Evolutionary conservation across 2,113 vertebrate species (phyloP).

Genomic region (Ciconia boyciana): DNA sequence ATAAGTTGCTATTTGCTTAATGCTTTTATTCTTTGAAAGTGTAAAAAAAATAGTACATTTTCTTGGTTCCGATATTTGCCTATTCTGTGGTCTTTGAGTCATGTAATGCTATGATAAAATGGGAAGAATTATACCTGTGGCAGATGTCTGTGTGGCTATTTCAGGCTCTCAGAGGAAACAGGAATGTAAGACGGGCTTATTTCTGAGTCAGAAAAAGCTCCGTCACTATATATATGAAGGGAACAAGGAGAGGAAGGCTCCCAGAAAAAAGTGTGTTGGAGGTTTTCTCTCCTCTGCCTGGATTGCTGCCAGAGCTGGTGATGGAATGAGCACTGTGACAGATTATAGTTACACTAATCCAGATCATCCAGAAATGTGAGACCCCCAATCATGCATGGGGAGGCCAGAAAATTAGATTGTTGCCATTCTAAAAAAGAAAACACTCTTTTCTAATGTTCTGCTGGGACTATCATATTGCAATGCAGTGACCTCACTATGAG

Average conservation of each 20-base stretch:
- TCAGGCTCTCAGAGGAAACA: neutral
- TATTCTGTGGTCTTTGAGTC: neutral
- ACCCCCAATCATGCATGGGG: neutral
- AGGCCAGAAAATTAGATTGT: neutral
- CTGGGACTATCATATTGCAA: neutral
- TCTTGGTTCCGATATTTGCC: neutral
- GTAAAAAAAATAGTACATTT: neutral
- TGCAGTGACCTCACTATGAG: neutral
- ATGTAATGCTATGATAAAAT: neutral
- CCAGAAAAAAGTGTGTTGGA: neutral
- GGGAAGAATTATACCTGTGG: neutral
- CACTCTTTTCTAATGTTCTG: neutral
- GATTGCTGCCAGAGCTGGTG: constrained; percentile 31
- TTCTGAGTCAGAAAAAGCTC: neutral
- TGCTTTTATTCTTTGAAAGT: neutral
- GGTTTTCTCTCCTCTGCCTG: constrained; percentile 22
- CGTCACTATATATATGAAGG: neutral
- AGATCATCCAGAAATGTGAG: constrained; percentile 53
- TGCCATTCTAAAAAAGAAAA: neutral
- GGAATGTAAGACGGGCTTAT: neutral
- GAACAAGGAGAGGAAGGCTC: neutral
- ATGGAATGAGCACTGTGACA: neutral
- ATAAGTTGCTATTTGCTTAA: neutral
- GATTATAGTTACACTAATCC: constrained; percentile 53
- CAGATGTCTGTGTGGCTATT: neutral